Conservation (phyloP, 2,888 invertebrate species). For the Griposia aprilina region DNA sequence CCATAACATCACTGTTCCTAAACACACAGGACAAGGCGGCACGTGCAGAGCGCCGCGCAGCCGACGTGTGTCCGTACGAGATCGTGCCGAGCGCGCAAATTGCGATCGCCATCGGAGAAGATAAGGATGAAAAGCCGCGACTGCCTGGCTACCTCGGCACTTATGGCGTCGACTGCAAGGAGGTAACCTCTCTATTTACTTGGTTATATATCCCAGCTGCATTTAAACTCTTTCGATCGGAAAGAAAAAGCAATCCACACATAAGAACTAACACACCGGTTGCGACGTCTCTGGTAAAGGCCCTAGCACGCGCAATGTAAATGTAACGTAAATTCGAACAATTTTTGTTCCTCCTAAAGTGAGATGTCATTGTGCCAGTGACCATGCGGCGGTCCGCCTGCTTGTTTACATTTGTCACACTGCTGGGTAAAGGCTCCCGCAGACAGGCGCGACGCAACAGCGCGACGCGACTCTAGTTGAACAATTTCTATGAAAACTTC, state of each 20-base stretch:
- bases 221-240: neutral
- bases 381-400: neutral
- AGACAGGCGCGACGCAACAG: no score
- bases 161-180: constrained; percentile 84
- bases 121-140: constrained; percentile 69
- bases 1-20: neutral
- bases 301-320: neutral
- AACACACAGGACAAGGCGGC: constrained; percentile 75
- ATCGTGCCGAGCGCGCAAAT: constrained; percentile 76
- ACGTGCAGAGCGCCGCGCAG: constrained; percentile 80
- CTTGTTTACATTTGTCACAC: neutral
- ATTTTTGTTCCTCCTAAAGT: neutral
- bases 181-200: constrained; percentile 70
- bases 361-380: no score
- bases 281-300: neutral
- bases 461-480: no score
- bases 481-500: no score
- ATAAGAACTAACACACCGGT: neutral
- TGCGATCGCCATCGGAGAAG: constrained; percentile 69
- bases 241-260: neutral
- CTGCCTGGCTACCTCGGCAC: constrained; percentile 84
- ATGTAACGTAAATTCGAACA: neutral
- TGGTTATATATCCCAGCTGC: neutral
- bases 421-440: neutral
- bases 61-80: constrained; percentile 81